These are phyloP conservation scores for Sula dactylatra DNA, from an alignment of 2,113 vertebrate species.

Conservation along the genomic window DNA sequence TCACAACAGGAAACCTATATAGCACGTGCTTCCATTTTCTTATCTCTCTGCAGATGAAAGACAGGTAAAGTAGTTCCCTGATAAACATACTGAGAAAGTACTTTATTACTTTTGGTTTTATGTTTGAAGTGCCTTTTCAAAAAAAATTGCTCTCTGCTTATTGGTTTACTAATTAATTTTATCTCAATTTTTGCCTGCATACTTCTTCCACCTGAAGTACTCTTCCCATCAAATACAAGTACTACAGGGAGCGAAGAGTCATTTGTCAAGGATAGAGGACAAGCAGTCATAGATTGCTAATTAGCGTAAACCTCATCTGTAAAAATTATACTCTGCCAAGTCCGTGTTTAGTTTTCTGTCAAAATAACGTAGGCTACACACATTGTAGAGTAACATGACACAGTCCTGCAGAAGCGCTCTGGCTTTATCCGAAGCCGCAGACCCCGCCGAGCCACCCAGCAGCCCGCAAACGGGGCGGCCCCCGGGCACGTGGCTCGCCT, in stretches of 20 bases:
- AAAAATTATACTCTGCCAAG: background rate
- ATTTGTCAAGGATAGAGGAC: background rate
- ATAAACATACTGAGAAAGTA: background rate
- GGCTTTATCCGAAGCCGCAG: background rate
- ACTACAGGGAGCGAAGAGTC: background rate
- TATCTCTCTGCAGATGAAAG: background rate
- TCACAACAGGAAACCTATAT: background rate
- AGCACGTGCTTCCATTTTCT: background rate
- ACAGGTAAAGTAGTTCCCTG: background rate
- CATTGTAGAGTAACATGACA: too few relatives aligned
- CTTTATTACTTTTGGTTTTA: background rate
- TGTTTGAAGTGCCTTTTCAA: background rate
- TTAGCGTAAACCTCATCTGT: background rate
- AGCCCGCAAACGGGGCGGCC: rapidly evolving
- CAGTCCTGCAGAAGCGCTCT: background rate
- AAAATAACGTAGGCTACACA: background rate
- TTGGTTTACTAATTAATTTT: background rate
- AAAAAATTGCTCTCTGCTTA: background rate
- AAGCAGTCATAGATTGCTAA: background rate
- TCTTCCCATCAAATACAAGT: background rate
- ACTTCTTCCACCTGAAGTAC: background rate
- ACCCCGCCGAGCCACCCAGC: background rate
- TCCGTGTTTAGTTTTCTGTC: background rate
- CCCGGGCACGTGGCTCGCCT: background rate
- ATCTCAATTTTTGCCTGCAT: background rate